Percentiles rank a stretch among this genome's conserved stretches.
Conservation (phyloP, 2,797 vertebrate genomes). For the Chaunax sp. region DNA sequence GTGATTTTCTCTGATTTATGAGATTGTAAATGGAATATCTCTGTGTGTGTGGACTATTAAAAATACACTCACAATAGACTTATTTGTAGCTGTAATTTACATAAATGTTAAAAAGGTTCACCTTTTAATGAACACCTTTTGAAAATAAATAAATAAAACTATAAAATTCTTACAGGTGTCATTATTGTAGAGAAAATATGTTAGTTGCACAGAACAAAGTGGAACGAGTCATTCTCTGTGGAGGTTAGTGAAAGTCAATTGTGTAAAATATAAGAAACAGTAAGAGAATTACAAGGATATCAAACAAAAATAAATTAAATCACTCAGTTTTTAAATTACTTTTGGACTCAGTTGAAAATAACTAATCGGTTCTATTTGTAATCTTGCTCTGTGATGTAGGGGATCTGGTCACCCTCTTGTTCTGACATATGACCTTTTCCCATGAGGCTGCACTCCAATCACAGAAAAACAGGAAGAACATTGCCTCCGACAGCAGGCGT, state of each 20-base stretch:
- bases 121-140: background rate
- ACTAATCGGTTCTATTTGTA: conserved; percentile 44
- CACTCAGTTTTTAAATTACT: background rate
- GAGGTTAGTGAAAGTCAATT: conserved; percentile 33
- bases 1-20: background rate
- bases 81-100: background rate
- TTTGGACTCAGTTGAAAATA: conserved; percentile 17
- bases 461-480: conserved; percentile 77
- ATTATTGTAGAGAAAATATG: background rate
- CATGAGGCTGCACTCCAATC: conserved; percentile 70
- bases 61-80: background rate
- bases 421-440: conserved; percentile 72
- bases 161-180: background rate
- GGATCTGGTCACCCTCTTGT: conserved; percentile 51
- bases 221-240: background rate
- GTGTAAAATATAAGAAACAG: conserved; percentile 17
- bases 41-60: background rate
- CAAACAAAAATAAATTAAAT: conserved; percentile 4
- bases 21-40: background rate
- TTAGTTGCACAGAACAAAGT: background rate
- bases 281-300: background rate
- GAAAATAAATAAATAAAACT: background rate
- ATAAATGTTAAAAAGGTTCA: background rate
- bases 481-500: conserved; percentile 77
- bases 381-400: conserved; percentile 43